A percentile compares a stretch with the other conserved stretches of the same genome.
These are phyloP conservation scores for Brevimyrus niger DNA, from an alignment of 2,113 vertebrate species.

Conservation along the genomic window DNA sequence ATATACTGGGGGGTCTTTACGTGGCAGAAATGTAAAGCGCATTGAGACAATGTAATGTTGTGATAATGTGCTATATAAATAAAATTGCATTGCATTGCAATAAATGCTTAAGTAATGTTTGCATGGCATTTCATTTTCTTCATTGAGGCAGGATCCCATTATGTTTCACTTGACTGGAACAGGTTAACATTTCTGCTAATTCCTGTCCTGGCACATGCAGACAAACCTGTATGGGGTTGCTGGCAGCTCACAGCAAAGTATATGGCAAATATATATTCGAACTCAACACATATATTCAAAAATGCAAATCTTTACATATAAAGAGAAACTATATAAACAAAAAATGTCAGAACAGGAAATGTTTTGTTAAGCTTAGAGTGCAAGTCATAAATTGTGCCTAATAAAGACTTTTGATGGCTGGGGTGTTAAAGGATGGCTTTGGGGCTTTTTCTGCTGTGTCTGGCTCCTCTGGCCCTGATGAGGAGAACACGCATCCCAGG, in stretches of 20 bases:
- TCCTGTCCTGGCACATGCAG: background rate
- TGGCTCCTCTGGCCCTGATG: background rate
- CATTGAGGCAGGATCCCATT: background rate
- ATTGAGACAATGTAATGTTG: too few species aligned
- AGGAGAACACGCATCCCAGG: background rate
- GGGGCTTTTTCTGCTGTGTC: background rate
- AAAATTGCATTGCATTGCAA: too few species aligned
- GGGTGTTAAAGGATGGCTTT: background rate
- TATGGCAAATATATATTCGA: background rate
- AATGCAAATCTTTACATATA: background rate
- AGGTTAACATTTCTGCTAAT: background rate
- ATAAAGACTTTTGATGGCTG: background rate
- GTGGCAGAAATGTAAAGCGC: too few species aligned
- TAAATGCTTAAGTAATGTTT: background rate
- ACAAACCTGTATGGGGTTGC: background rate
- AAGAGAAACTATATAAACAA: background rate
- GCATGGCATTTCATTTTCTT: background rate
- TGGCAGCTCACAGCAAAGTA: background rate
- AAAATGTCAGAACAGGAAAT: background rate
- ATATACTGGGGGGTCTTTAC: too few species aligned
- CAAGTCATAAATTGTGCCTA: background rate
- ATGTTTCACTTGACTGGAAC: background rate
- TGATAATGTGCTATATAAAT: too few species aligned
- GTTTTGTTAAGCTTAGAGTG: background rate
- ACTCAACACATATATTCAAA: background rate